phyloP scores from a whole-genome alignment of 2,113 vertebrate species.

The Oreotragus oreotragus region DNA sequence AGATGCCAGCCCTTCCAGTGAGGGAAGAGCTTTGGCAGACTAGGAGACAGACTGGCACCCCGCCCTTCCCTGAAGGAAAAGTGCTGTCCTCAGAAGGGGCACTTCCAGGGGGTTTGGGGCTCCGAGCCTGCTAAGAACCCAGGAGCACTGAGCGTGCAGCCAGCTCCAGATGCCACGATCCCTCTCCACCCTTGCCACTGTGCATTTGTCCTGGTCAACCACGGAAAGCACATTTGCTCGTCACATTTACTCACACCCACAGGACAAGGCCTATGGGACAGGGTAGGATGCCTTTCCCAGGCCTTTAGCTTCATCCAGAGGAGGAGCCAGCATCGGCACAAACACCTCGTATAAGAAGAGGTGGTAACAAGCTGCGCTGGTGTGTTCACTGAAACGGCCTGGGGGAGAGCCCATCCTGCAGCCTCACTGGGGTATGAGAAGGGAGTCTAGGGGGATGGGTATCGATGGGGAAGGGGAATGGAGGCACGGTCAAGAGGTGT shows the following conservation, averaged over 20 bases:
- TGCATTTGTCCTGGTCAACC: background rate
- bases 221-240: background rate
- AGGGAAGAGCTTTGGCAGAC: background rate
- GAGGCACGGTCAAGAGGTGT: background rate
- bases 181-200: background rate
- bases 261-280: background rate
- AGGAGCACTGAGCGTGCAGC: background rate
- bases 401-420: background rate
- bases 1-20: background rate
- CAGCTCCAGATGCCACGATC: background rate
- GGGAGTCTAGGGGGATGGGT: background rate
- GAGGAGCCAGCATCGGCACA: background rate
- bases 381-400: background rate
- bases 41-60: background rate
- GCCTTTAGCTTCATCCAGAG: background rate
- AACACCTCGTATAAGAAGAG: background rate
- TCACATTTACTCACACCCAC: background rate
- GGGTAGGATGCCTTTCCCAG: background rate
- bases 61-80: constrained; percentile 6
- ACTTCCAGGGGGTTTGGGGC: background rate
- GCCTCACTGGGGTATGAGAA: background rate
- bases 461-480: no score
- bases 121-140: background rate
- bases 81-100: background rate
- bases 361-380: background rate